These are phyloP conservation scores for Ceratina calcarata DNA, from an alignment of 1,140 invertebrate species.

Conservation along the genomic window DNA sequence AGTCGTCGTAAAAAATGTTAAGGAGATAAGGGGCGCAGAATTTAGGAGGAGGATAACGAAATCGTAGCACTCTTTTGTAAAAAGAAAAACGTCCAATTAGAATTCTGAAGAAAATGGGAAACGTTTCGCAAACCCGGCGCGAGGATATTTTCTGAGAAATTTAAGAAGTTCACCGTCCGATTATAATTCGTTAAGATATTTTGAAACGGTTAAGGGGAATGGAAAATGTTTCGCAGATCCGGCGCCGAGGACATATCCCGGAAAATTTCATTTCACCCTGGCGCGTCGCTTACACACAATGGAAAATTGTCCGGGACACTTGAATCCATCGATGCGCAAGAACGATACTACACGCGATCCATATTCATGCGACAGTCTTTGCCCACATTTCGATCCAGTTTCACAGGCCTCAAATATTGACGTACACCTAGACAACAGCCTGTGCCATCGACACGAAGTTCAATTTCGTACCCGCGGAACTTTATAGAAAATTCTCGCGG, in stretches of 20 bases:
- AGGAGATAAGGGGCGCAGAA: too few species aligned
- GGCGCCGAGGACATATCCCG: background rate
- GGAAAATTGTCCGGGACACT: background rate
- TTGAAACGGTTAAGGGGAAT: too few species aligned
- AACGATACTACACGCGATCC: background rate
- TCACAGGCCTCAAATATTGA: constrained; percentile 27
- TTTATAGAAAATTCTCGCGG: constrained; percentile 24
- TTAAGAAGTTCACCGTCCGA: too few species aligned
- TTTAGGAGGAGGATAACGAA: too few species aligned
- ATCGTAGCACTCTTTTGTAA: too few species aligned
- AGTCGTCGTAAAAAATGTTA: too few species aligned
- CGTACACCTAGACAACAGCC: constrained; percentile 13
- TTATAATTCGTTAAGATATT: too few species aligned
- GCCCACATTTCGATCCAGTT: constrained; percentile 10
- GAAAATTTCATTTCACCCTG: background rate
- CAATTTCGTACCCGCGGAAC: background rate
- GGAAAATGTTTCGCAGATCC: background rate
- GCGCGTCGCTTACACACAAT: too few species aligned
- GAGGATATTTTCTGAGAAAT: too few species aligned
- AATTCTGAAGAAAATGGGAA: too few species aligned
- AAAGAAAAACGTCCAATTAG: too few species aligned
- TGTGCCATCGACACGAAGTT: constrained; percentile 5
- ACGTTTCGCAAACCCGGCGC: too few species aligned
- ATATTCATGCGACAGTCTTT: constrained; percentile 26
- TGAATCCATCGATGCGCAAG: background rate